Base-by-base conservation (phyloP, 2,888 invertebrate species). In the Tiliacea aurago region DNA sequence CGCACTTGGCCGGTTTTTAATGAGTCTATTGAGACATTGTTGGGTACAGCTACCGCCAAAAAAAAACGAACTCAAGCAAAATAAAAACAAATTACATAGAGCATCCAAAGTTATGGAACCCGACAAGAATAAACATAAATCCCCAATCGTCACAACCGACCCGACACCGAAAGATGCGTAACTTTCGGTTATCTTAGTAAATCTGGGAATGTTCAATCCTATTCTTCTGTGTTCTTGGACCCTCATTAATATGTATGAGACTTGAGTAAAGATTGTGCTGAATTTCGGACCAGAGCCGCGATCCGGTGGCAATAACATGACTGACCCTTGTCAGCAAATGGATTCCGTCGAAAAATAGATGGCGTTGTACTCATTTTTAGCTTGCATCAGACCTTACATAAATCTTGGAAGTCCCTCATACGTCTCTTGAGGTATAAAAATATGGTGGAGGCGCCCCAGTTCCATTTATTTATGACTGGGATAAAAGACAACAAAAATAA, bases 321-420 rank as follows among this genome's bases (percentile, higher is more conserved):
- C 88, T 89, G 91, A 93, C 94, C 94, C 93, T 87, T 93, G 94
- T 95, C 94, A 94, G 92, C 91, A 92, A 93, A 93, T 91, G 91
- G 90, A 86, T 88, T 85, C 84, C 86, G 83, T 85, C 81, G 84
- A 88, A 89, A 89, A 90, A 93, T 91, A 93, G 90, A 91, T 91
- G 92, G 91, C 87, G 90, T 81, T 92, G 89, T 89, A 87, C 90
- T 91, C 88, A 92, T 90, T 93, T 93, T 92, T 90, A 86, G 87
- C 88, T 81, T 81, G 89, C 90, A 87, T 89, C 89, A 90, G 87
- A 88, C 91, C 92, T 87, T 81, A 88, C 89, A 94, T 94, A 94
- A 93, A 94, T 94, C 93, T 89, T 84, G 75, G 70, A 3, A 83
- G 90, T 68, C 90, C 93, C 89, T 87, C 88, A 90, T 92, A 91